These are phyloP conservation scores for Morelia viridis DNA, from an alignment of 2,797 vertebrate species.

Conservation along the genomic window DNA sequence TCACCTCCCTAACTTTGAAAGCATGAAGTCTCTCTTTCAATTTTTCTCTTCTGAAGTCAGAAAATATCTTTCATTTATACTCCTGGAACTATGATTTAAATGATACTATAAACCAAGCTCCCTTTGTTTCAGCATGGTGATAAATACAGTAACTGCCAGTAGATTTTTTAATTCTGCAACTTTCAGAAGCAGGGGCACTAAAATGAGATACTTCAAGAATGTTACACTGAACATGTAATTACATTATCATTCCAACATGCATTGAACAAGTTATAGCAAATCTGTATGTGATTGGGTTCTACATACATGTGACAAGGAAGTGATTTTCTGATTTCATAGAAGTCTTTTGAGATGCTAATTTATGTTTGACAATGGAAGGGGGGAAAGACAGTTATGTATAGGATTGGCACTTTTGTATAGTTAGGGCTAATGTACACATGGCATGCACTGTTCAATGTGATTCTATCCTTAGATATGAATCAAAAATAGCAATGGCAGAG, in stretches of 20 bases:
- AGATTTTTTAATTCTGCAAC: slow-evolving; percentile 55
- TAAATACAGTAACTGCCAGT: slow-evolving; percentile 58
- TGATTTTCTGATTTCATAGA: slow-evolving; percentile 54
- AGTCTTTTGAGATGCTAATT: slow-evolving; percentile 19
- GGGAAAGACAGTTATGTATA: background rate
- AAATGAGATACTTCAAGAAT: slow-evolving; percentile 47
- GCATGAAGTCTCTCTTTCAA: background rate
- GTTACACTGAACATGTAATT: slow-evolving; percentile 53
- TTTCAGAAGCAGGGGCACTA: slow-evolving; percentile 46
- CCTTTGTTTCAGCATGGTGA: slow-evolving; percentile 16
- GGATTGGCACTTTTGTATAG: background rate
- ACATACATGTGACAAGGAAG: slow-evolving; percentile 58
- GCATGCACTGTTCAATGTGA: background rate
- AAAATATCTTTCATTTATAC: slow-evolving; percentile 56
- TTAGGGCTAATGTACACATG: background rate
- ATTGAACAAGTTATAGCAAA: slow-evolving; percentile 61
- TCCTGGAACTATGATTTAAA: slow-evolving; percentile 61
- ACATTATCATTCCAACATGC: slow-evolving; percentile 47
- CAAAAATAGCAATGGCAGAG: background rate
- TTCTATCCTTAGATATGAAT: background rate
- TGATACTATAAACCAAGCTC: slow-evolving; percentile 56
- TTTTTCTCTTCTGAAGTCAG: slow-evolving; percentile 65
- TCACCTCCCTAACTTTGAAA: background rate
- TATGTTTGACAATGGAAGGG: background rate
- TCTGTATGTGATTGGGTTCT: slow-evolving; percentile 51